Base-by-base conservation (phyloP, 2,888 invertebrate genomes). In the Chymomyza caudatula region DNA sequence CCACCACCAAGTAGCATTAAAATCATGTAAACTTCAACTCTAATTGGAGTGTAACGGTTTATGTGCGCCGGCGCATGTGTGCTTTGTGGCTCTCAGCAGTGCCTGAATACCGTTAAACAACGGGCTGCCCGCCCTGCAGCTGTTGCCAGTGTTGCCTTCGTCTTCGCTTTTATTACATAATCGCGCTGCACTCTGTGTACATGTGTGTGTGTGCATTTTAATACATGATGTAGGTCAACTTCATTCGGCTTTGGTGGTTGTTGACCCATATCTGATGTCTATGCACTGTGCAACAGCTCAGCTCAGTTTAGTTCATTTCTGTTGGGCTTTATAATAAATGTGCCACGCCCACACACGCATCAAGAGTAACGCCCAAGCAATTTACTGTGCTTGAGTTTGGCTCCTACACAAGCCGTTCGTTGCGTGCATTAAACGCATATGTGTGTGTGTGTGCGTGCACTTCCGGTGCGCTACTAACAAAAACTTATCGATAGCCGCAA, bases 181-280 rank as follows among this genome's bases (percentile, higher is more conserved):
- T 78, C 47, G 47, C 47, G 15, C 42, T 37, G 17, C 53, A 49
- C 57, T 29, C 51, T 42, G 15, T 52, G 22, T 54, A 29, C 44
- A 15, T 67, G 54, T 37, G 51, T 63, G 54, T 53, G 25, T 29
- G 20, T 23, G 78, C 80, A 83, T 78, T 83, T 83, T 83, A 83
- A 80, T 78, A 66, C 77, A 65, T 72, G 52, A 84, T 71, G 73
- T 82, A 83, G 82, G 82, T 82, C 82, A 82, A 82, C 82, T 82
- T 76, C 75, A 73, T 80, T 42, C 20, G 15, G 23, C 19, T 54
- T 81, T 76, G 85, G 85, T 81, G 82, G 82, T 85, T 77, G 82
- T 85, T 80, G 80, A 84, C 84, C 80, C 75, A 84, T 72, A 84
- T 84, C 71, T 85, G 69, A 15, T 22, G 77, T 54, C 75, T 55